These are phyloP conservation scores for Paramacrobiotus metropolitanus DNA, from an alignment of 1,140 invertebrate genomes.

Conservation along the genomic window DNA sequence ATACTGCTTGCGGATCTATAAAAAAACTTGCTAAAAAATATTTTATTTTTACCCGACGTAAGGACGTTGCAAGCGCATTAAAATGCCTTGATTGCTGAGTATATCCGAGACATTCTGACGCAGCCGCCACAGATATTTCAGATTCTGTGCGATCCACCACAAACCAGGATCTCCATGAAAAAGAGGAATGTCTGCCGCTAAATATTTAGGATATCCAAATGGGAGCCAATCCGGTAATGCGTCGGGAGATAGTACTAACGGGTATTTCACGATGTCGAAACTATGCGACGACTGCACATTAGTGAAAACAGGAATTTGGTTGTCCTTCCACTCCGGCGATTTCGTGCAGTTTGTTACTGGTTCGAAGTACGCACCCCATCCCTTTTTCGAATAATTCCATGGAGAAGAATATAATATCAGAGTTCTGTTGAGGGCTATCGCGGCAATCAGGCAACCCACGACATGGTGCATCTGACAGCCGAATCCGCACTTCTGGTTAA, in stretches of 20 bases:
- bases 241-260: neutral
- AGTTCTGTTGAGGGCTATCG: neutral
- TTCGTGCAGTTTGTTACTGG: neutral
- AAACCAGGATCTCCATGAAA: neutral
- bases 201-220: neutral
- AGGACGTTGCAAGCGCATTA: neutral
- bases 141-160: neutral
- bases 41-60: neutral
- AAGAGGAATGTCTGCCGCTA: neutral
- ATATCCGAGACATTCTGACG: neutral
- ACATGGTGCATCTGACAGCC: neutral
- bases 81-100: neutral
- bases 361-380: neutral
- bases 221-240: neutral
- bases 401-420: neutral
- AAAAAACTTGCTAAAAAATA: neutral
- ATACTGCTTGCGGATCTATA: neutral
- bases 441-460: neutral
- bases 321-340: neutral
- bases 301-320: neutral
- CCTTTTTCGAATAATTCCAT: neutral
- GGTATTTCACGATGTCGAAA: neutral
- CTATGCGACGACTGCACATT: neutral
- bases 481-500: neutral
- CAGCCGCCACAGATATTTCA: neutral